These are phyloP conservation scores for Urosaurus nigricauda DNA, from an alignment of 2,797 vertebrate species.

Conservation along the genomic window DNA sequence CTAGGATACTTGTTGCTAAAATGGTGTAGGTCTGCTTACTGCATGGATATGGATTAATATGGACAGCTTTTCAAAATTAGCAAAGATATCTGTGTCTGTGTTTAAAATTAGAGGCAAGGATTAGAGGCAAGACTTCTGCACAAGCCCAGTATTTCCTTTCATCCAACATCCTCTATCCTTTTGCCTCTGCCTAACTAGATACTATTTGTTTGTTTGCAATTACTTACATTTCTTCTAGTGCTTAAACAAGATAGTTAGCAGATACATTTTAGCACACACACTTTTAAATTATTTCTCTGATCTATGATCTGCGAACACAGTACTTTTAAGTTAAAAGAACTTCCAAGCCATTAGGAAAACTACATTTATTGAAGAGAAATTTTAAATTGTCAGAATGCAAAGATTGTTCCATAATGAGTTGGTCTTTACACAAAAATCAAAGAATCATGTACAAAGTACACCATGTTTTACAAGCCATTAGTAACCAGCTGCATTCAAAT, in stretches of 20 bases:
- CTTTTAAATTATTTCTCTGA: neutral
- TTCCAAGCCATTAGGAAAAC: neutral
- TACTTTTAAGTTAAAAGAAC: neutral
- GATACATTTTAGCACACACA: neutral
- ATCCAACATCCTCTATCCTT: neutral
- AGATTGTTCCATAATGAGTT: conserved; percentile 55
- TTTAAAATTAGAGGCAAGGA: neutral
- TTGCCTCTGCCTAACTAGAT: neutral
- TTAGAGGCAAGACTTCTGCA: neutral
- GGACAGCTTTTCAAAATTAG: neutral
- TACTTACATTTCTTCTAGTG: neutral
- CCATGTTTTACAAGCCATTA: conserved; percentile 60
- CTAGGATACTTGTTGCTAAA: neutral
- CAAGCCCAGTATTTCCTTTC: too few species aligned
- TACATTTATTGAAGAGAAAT: conserved; percentile 53
- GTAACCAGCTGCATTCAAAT: conserved; percentile 64
- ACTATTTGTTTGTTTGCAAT: neutral
- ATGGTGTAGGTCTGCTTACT: neutral
- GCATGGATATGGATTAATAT: neutral
- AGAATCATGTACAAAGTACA: conserved; percentile 38
- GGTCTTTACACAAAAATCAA: conserved; percentile 35
- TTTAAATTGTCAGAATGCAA: conserved; percentile 64
- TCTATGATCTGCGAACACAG: neutral
- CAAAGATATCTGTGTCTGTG: neutral
- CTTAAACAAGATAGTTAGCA: neutral